phyloP scores from a whole-genome alignment of 2,888 invertebrate genomes.

The Drosophila neotestacea region DNA sequence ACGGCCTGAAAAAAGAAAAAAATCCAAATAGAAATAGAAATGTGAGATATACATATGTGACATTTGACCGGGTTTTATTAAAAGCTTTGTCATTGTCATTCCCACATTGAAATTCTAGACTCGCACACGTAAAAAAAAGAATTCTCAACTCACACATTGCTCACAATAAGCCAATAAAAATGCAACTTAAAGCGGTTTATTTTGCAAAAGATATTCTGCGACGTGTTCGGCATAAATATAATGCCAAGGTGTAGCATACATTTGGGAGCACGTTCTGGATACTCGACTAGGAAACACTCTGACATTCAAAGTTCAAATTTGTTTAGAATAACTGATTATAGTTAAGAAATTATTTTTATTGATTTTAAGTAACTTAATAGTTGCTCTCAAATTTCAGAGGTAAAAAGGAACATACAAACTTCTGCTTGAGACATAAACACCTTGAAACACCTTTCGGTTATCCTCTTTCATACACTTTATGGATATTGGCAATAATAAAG shows the following conservation, averaged over 20 bases:
- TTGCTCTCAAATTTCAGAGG: neutral
- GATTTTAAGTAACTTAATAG: constrained; percentile 2
- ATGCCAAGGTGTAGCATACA: constrained; percentile 62
- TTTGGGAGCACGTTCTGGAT: constrained; percentile 29
- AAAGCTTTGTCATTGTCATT: constrained; percentile 42
- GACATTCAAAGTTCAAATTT: neutral
- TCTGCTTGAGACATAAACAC: neutral
- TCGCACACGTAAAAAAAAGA: constrained; percentile 41
- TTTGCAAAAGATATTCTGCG: constrained; percentile 62
- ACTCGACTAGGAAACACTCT: constrained; percentile 26
- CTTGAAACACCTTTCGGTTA: neutral
- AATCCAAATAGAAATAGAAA: neutral
- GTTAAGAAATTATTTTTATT: neutral
- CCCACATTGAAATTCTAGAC: constrained; percentile 63
- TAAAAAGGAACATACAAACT: neutral
- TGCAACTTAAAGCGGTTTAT: constrained; percentile 76
- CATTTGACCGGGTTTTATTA: constrained; percentile 35
- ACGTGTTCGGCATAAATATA: constrained; percentile 75
- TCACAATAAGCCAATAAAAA: constrained; percentile 75
- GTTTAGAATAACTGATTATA: neutral
- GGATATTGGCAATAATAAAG: constrained; percentile 13
- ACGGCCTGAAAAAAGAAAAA: constrained; percentile 68
- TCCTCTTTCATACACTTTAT: neutral
- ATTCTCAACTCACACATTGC: constrained; percentile 60
- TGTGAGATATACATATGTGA: constrained; percentile 27